Base-by-base conservation (phyloP, 2,888 invertebrate species). In the Limenitis camilla region DNA sequence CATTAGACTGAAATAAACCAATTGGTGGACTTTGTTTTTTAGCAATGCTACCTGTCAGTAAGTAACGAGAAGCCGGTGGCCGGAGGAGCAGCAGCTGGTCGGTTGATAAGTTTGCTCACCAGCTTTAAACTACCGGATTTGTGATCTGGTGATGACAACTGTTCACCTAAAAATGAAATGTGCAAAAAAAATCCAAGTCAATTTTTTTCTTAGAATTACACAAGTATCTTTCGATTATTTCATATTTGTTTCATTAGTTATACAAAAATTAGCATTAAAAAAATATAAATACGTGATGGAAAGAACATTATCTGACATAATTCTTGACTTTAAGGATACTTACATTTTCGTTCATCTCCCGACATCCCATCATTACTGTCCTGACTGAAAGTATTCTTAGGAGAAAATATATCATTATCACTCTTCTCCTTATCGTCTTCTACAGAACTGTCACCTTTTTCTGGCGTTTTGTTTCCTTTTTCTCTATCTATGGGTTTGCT, bases 361-460 rank as follows among this genome's bases (percentile, higher is more conserved):
- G 86, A 87, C 64, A 82, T 56, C 0, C 83, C 87, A 51, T 88
- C 88, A 43, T 86, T 88, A 41, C 88, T 88, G 40, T 88, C 88
- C 52, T 85, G 85, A 35, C 80, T 77, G 32, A 66, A 81, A 0
- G 74, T 68, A 33, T 77, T 75, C 65, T 80, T 85, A 2, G 88
- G 87, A 6, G 88, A 88, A 56, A 86, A 69, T 41, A 86, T 72
- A 45, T 80, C 79, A 1, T 67, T 75, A 51, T 80, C 80, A 45
- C 78, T 81, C 40, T 62, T 64, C 39, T 72, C 77, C 30, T 66
- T 65, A 27, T 81, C 78, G 32, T 85, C 82, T 7, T 66, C 67
- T 1, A 73, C 63, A 0, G 68, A 73, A 32, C 73, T 74, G 52
- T 81, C 81, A 5, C 64, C 70, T 42, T 72, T 77, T 36, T 79